Conservation (phyloP, 2,888 invertebrate species). For the Helicoverpa assulta region DNA sequence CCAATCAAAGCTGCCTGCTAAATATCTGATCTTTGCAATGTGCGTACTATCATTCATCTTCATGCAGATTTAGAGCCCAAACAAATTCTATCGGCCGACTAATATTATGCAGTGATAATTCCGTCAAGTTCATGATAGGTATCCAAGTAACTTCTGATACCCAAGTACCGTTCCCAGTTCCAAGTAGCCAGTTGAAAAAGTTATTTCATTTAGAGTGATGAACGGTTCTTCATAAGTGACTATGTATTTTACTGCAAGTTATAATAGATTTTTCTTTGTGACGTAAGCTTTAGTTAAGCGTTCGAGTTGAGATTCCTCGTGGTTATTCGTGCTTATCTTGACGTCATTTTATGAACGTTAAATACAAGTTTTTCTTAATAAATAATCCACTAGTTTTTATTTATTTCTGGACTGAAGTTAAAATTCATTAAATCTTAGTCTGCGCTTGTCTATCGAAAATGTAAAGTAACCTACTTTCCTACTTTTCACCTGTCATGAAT, state of each 20-base stretch:
- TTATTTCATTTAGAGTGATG: constrained; percentile 12
- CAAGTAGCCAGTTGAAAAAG: constrained; percentile 22
- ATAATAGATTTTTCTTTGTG: constrained; percentile 1
- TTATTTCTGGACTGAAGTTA: no score
- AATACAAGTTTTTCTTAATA: background rate
- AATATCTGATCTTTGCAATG: no score
- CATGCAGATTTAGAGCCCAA: no score
- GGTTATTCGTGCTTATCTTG: background rate
- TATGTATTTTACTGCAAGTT: constrained; percentile 14
- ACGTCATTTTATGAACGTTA: background rate
- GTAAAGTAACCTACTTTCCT: no score
- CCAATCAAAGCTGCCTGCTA: no score
- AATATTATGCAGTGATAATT: constrained; percentile 17
- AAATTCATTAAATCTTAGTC: background rate
- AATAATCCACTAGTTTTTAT: no score
- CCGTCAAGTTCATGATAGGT: constrained; percentile 7
- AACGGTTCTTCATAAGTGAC: constrained; percentile 7
- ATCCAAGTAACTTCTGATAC: background rate
- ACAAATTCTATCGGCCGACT: no score
- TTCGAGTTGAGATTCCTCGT: background rate
- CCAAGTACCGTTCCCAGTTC: constrained; percentile 4
- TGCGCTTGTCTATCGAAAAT: background rate
- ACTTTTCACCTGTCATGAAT: no score
- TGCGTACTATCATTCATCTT: no score
- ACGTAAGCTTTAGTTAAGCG: background rate